Conservation (phyloP, 2,113 vertebrate genomes). For the Callospermophilus lateralis region DNA sequence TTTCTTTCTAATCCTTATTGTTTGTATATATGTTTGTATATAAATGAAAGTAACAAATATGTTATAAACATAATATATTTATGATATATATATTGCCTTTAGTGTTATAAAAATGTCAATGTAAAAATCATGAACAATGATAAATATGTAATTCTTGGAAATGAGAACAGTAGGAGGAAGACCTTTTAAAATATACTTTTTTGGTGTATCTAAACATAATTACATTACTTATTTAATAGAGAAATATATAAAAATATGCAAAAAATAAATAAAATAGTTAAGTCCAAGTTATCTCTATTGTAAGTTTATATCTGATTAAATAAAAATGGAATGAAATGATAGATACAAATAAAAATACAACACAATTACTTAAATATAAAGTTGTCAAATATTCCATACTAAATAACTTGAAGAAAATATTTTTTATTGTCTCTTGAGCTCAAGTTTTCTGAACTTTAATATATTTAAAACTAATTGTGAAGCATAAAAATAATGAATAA, state of each 20-base stretch:
- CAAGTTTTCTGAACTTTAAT: background rate
- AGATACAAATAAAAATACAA: background rate
- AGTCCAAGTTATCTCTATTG: background rate
- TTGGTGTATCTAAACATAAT: background rate
- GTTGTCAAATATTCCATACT: background rate
- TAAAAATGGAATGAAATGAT: background rate
- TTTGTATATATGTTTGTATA: background rate
- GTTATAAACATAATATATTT: background rate
- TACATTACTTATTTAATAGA: background rate
- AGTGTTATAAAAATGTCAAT: background rate
- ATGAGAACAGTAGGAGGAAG: background rate
- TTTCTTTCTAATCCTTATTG: background rate
- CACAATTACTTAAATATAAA: background rate
- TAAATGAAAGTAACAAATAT: background rate
- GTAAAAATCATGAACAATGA: background rate
- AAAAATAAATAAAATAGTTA: background rate
- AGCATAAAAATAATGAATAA: background rate
- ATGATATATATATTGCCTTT: background rate
- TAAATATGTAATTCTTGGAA: background rate
- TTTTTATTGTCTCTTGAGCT: background rate
- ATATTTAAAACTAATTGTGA: background rate
- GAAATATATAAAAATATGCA: background rate
- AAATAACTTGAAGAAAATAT: background rate
- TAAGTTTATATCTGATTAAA: background rate
- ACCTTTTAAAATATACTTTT: background rate